Base-by-base conservation (phyloP, 2,888 invertebrate species). In the Drosophila anomelani region DNA sequence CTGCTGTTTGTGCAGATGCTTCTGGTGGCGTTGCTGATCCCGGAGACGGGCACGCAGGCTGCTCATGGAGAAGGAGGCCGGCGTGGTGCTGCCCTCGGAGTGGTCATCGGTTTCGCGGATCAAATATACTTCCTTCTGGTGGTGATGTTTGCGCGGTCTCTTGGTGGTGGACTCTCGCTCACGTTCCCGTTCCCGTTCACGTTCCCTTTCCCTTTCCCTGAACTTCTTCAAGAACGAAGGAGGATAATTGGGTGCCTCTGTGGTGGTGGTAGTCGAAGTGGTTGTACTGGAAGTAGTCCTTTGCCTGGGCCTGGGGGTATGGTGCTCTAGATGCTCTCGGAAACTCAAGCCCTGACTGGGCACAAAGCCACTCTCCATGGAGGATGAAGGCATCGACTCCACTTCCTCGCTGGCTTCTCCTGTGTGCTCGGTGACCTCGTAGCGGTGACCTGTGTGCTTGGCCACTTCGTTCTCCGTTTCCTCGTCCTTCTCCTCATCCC, bases 391-490 rank as follows among this genome's bases (percentile, higher is more conserved):
- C 4, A 77, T 7, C 2, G 80, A 39, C 1, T 76, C 77, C 26
- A 76, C 47, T 32, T 89, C 85, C 13, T 81, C 79, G 23, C 90
- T 89, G 9, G 87, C 90, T 53, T 92, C 92, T 3, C 91, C 91
- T 23, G 85, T 87, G 23, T 91, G 78, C 53, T 92, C 92, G 0
- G 90, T 92, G 1, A 92, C 92, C 64, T 92, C 92, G 56, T 92
- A 92, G 0, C 87, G 80, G 12, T 81, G 79, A 9, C 76, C 77
- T 34, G 49, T 64, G 34, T 64, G 77, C 38, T 75, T 76, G 34
- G 72, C 44, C 36, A 80, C 53, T 46, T 86, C 88, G n/a, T 85
- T 85, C 10, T 82, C 82, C 3, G 77, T 70, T 38, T 63, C 51
- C 20, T 36, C 58, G 29, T 55, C 74, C 44, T 60, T 41, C 10